Evolutionary conservation across 1,140 invertebrate species (phyloP), one percentile per base, ranked within the genome.

Genomic region (Pissodes strobi): DNA sequence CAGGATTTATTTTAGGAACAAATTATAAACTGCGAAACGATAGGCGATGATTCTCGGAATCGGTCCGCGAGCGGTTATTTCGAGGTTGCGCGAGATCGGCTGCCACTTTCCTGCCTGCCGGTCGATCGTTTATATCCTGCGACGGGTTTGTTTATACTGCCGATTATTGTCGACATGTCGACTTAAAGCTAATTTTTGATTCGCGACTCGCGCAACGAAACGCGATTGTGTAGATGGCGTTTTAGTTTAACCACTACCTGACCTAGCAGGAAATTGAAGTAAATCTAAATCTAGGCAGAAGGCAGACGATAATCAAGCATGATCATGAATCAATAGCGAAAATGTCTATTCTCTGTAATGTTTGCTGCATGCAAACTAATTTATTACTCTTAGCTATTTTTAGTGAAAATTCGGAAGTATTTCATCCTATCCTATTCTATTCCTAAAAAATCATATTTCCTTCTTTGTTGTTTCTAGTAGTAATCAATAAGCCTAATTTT

Each of bases 1-100:
- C 56, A 59, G 56, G 45, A 59, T 59, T 49, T 59, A 59, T 59
- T 59, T 59, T 59, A 59, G 43, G 45, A 59, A 59, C 55, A 58
- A 58, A 25, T 21, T 55, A 55, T 55, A 38, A 55, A 55, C 52
- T 55, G 52, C 52, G 34, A 55, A n/a, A 52, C 27, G 34, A 55
- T 37, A 10, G 12, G 30, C 34, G 52, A 55, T 55, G 25, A 15
- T 61, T 61, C 58, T 52, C 37, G 48, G 58, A 61, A 61, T 39
- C 46, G 23, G 27, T 19, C 13, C 52, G 52, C 34, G 52, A 38
- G 18, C 13, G n/a, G n/a, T n/a, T 57, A 57, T 57, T 41, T 57
- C 55, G 55, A 57, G 55, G 55, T 30, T 57, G 39, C 51, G 51
- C 27, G 18, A 37, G 6, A 37, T 27, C 15, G 8, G 12, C 9